phyloP scores from a whole-genome alignment of 2,797 vertebrate species.

The Chromis chromis region DNA sequence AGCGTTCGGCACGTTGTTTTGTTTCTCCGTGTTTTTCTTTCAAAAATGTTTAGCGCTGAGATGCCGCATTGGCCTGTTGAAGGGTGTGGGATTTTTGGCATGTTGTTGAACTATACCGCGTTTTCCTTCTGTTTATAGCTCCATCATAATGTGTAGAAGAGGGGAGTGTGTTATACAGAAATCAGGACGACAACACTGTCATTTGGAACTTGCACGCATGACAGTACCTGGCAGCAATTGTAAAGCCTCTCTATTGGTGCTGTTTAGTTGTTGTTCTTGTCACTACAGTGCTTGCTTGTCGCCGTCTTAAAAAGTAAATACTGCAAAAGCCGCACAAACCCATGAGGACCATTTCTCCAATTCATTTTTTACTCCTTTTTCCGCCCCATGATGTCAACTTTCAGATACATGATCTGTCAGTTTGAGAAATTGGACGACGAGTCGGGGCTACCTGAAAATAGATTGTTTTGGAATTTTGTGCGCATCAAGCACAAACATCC shows the following conservation, averaged over 20 bases:
- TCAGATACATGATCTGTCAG: slow-evolving; percentile 36
- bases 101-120: slow-evolving; percentile 20
- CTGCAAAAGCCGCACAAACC: slow-evolving; percentile 40
- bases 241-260: slow-evolving; percentile 27
- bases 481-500: slow-evolving; percentile 41
- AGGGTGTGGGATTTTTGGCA: slow-evolving; percentile 32
- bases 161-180: slow-evolving; percentile 25
- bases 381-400: slow-evolving; percentile 25
- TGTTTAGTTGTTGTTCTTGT: slow-evolving; percentile 39
- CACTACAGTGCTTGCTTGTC: slow-evolving; percentile 27
- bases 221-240: slow-evolving; percentile 42
- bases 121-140: slow-evolving; percentile 46
- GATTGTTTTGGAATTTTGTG: slow-evolving; percentile 41
- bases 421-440: slow-evolving; percentile 42
- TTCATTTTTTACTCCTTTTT: slow-evolving; percentile 37
- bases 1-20: neutral
- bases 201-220: slow-evolving; percentile 36
- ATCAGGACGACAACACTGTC: slow-evolving; percentile 54
- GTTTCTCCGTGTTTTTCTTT: slow-evolving; percentile 24
- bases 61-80: neutral
- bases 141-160: slow-evolving; percentile 16
- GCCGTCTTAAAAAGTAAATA: slow-evolving; percentile 32
- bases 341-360: slow-evolving; percentile 9
- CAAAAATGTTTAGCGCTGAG: slow-evolving; percentile 27
- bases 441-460: slow-evolving; percentile 53